Percentiles rank a stretch among this genome's conserved stretches.
Evolutionary conservation across 2,113 vertebrate genomes (phyloP).

Genomic region (Candoia aspera): DNA sequence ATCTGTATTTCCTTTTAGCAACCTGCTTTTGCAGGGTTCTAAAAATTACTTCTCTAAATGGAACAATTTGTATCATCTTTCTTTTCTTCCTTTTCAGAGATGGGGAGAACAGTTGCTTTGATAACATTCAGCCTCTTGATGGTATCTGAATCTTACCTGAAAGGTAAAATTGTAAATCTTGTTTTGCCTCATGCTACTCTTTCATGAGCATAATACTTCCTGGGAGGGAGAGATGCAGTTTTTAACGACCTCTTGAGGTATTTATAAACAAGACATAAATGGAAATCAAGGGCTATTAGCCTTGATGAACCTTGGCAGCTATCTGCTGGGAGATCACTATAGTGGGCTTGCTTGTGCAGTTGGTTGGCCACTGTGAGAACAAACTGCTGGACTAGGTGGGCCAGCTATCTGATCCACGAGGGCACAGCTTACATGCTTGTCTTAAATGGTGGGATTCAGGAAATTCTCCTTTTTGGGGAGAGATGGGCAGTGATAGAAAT

Average conservation of each 20-base stretch:
- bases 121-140: neutral
- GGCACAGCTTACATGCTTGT: too few relatives aligned
- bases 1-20: neutral
- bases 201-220: neutral
- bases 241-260: neutral
- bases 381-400: neutral
- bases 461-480: too few relatives aligned
- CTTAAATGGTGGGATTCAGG: neutral
- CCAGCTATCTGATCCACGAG: neutral
- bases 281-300: neutral
- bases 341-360: neutral
- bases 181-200: neutral
- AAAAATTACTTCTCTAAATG: neutral
- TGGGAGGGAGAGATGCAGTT: neutral
- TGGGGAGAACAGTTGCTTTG: neutral
- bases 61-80: neutral
- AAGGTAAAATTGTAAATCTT: neutral
- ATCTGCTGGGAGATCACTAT: neutral
- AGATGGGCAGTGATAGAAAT: too few relatives aligned
- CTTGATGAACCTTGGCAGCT: neutral
- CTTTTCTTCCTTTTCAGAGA: conserved; percentile 3
- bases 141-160: neutral
- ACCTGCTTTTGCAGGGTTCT: neutral
- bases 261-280: neutral
- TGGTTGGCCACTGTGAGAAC: neutral